Evolutionary conservation across 2,797 vertebrate genomes (phyloP), one percentile per base, ranked within the genome.

Genomic region (Babyrousa celebensis): DNA sequence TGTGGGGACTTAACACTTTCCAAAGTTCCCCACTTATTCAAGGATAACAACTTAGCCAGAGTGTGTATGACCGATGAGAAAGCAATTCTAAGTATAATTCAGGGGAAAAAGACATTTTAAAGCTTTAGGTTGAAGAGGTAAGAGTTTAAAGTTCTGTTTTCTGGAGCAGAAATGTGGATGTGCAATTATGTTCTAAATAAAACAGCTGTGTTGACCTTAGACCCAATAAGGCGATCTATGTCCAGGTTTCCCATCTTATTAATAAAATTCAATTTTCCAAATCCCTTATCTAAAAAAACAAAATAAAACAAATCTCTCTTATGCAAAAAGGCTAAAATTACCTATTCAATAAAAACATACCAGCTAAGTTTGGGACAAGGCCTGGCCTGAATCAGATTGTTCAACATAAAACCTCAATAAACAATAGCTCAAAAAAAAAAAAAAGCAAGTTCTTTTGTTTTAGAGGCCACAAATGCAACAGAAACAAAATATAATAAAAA

Each of bases 401-500:
- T 96, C 67, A 94, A 97, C 94, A 89, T 63, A 96, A 96, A 98
- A 70, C 80, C 93, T 94, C 32, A 84, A 88, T 10, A 58, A 95
- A 98, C 95, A 98, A 97, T 74, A 97, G 95, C 91, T 97, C 63
- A 92, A 98, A 89, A 91, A 80, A 23, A 80, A 52, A 72, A 58
- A 98, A 98, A 65, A 56, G 93, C 78, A 98, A 97, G 98, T 98
- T 98, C 98, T 98, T 98, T 98, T 98, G 99, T 99, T 98, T 98
- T 97, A 98, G 98, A 97, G 97, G 97, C 97, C 97, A 97, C 97
- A 97, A 98, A 98, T 85, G 97, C 96, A 98, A 98, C 97, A 98
- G 98, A 98, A 99, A 99, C 98, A 98, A 99, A 99, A 98, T 99
- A 99, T 98, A 99, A 99, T 99, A 99, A 99, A 99, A 99, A 99